Evolutionary conservation across 2,888 invertebrate genomes (phyloP).

Genomic region (Elaeidobius kamerunicus): DNA sequence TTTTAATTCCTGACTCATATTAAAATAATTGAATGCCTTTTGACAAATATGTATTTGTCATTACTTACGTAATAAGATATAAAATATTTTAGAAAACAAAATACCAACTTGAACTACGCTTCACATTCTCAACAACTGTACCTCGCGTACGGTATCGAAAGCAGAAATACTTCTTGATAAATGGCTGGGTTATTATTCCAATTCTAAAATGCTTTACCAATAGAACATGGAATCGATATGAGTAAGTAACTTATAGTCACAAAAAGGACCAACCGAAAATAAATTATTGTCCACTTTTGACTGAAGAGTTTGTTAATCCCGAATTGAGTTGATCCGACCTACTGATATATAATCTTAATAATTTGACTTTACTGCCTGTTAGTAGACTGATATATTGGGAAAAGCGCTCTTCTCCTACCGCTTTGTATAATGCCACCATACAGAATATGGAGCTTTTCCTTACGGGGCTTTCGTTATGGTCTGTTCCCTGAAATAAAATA

Average conservation of each 20-base stretch:
- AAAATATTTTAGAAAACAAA: too few species aligned
- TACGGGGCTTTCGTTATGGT: constrained; percentile 87
- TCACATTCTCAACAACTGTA: too few species aligned
- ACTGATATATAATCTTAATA: constrained; percentile 76
- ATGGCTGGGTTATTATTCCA: constrained; percentile 3
- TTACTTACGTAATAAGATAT: too few species aligned
- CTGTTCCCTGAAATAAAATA: constrained; percentile 67
- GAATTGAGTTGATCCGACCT: constrained; percentile 54
- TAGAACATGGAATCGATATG: constrained; percentile 16
- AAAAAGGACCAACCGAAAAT: too few species aligned
- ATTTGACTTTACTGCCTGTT: constrained; percentile 85
- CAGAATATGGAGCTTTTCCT: constrained; percentile 96
- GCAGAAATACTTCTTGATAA: constrained; percentile 2
- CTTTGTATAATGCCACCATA: constrained; percentile 90
- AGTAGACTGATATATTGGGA: constrained; percentile 77
- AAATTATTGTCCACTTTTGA: too few species aligned
- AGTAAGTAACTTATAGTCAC: too few species aligned
- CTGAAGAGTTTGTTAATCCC: constrained; percentile 52
- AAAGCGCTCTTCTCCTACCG: constrained; percentile 82
- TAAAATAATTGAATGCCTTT: too few species aligned
- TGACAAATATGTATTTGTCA: too few species aligned
- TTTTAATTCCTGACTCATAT: too few species aligned
- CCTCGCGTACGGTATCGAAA: too few species aligned
- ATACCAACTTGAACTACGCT: too few species aligned
- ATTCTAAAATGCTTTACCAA: neutral